These are phyloP conservation scores for Lasius fuliginosus DNA, from an alignment of 2,888 invertebrate genomes.

Conservation along the genomic window DNA sequence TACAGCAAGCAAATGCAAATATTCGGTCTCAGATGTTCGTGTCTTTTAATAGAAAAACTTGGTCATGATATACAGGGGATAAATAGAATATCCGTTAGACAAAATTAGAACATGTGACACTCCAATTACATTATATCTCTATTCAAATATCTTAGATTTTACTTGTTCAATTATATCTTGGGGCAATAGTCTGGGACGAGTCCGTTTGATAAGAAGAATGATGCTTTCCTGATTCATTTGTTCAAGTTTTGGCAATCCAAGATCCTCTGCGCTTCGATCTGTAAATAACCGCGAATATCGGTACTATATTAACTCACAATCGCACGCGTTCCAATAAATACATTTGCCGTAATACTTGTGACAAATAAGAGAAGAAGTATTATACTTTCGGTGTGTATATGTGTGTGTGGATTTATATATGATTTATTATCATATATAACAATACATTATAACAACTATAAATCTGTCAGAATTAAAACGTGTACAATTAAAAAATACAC, in stretches of 20 bases:
- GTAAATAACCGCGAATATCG: conserved; percentile 47
- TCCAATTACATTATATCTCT: neutral
- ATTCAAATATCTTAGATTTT: conserved; percentile 17
- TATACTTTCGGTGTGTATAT: neutral
- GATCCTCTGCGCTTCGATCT: conserved; percentile 78
- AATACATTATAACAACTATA: neutral
- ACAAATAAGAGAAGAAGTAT: neutral
- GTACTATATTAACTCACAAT: neutral
- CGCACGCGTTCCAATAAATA: neutral
- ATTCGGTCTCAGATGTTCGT: neutral
- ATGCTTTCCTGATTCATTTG: conserved; percentile 56
- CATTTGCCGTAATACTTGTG: neutral
- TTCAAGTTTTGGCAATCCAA: conserved; percentile 76
- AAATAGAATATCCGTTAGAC: neutral
- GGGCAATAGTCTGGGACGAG: neutral
- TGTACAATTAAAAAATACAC: neutral
- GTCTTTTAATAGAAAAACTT: neutral
- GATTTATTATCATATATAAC: neutral
- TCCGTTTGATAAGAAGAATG: neutral
- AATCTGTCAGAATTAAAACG: neutral
- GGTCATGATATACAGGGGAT: neutral
- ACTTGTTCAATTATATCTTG: neutral
- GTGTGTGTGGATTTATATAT: neutral
- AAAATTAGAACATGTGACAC: neutral
- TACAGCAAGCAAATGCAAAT: neutral